Conservation (phyloP, 2,888 invertebrate genomes). For the Drosophila borealis region DNA sequence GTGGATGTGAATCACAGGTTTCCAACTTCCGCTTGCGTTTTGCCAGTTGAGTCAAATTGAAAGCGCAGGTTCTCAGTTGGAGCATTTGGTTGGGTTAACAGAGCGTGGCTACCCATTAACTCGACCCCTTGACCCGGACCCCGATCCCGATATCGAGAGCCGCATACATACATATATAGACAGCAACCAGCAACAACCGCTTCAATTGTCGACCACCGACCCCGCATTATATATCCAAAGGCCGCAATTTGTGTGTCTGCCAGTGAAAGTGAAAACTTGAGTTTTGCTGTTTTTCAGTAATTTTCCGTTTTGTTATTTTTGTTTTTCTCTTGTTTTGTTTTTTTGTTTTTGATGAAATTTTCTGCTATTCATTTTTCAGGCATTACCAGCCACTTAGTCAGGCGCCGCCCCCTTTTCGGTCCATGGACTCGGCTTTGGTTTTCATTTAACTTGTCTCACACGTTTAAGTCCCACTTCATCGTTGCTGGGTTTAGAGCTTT, state of each 20-base stretch:
- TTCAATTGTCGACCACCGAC: conserved; percentile 30
- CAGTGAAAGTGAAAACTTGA: conserved; percentile 72
- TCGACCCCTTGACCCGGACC: conserved; percentile 18
- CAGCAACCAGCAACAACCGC: conserved; percentile 14
- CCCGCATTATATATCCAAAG: conserved; percentile 16
- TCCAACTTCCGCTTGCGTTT: neutral
- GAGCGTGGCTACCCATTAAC: conserved; percentile 56
- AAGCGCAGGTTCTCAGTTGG: conserved; percentile 13
- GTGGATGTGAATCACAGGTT: neutral
- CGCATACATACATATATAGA: conserved; percentile 1
- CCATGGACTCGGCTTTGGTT: conserved; percentile 59
- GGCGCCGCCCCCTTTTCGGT: conserved; percentile 22
- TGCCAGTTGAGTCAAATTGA: neutral
- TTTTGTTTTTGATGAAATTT: conserved; percentile 3
- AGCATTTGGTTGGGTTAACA: conserved; percentile 42
- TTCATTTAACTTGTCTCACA: conserved; percentile 58
- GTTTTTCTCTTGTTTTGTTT: conserved; percentile 17
- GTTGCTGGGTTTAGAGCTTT: conserved; percentile 15
- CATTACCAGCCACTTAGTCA: conserved; percentile 44
- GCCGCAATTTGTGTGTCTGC: conserved; percentile 18
- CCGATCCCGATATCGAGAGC: conserved; percentile 2
- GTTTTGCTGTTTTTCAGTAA: conserved; percentile 51
- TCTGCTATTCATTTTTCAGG: conserved; percentile 25
- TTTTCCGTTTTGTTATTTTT: conserved; percentile 56
- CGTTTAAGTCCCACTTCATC: conserved; percentile 14